Evolutionary conservation across 2,888 invertebrate genomes (phyloP).

Genomic region (Eulithis prunata): DNA sequence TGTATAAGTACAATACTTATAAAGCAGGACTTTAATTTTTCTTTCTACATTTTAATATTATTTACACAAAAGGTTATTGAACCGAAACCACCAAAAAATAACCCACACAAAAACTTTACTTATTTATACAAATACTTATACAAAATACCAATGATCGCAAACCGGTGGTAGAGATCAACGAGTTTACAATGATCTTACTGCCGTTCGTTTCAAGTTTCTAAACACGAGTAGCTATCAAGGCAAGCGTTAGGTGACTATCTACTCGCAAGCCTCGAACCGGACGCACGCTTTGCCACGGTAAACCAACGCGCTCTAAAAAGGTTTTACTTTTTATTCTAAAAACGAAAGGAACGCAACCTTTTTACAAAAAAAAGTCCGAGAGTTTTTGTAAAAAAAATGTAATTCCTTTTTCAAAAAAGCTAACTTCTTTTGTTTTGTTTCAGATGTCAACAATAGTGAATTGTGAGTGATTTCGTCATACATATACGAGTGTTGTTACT

Average conservation of each 20-base stretch:
- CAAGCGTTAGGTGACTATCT: slow-evolving; percentile 67
- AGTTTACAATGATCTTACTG: slow-evolving; percentile 60
- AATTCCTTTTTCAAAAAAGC: not conserved
- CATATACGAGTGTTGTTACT: slow-evolving; percentile 56
- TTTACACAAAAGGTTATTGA: slow-evolving; percentile 24
- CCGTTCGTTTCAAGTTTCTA: slow-evolving; percentile 70
- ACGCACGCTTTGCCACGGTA: slow-evolving; percentile 67
- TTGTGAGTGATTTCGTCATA: slow-evolving; percentile 66
- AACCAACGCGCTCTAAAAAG: slow-evolving; percentile 56
- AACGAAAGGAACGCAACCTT: slow-evolving; percentile 15
- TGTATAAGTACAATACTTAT: not conserved
- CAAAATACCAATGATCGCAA: slow-evolving; percentile 39
- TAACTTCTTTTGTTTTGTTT: slow-evolving; percentile 68
- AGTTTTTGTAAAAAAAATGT: not conserved
- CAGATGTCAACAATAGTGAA: slow-evolving; percentile 76
- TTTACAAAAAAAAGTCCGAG: not conserved
- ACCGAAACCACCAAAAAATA: slow-evolving; percentile 22
- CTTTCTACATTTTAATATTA: no score
- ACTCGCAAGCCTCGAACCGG: slow-evolving; percentile 65
- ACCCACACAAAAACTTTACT: slow-evolving; percentile 39
- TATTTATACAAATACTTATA: slow-evolving; percentile 37
- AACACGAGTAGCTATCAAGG: slow-evolving; percentile 66
- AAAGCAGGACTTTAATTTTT: not conserved
- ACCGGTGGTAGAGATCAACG: slow-evolving; percentile 66
- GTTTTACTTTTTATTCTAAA: slow-evolving; percentile 29